Base-by-base conservation (phyloP, 2,888 invertebrate species). In the Ernsta delagoae region DNA sequence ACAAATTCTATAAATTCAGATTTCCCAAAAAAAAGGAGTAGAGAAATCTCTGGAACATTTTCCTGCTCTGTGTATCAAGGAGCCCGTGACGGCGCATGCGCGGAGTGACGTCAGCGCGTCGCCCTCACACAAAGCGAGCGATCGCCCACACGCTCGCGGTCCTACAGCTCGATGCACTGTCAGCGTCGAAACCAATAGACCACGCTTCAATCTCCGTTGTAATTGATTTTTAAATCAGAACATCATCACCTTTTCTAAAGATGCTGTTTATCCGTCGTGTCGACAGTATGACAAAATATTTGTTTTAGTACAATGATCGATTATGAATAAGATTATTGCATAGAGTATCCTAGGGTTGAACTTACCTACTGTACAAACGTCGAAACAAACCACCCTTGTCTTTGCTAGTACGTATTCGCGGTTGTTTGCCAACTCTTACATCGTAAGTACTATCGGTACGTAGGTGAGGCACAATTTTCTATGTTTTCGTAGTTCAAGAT, bases 21-120 rank as follows among this genome's bases (percentile, higher is more conserved):
- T 0, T 16, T 4, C 6, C 7, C 12, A 12, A 48, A 48, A 48
- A 31, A 41, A 60, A 60, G 64, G 65, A 63, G n/a, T 8, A 34
- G 8, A 54, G 48, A 31, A 45, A 39, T 61, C 63, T 90, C 87
- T 90, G 79, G 65, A 65, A 65, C 63, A 34, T 74, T 59, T 9
- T 11, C 70, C 7, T 88, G 75, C 72, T 83, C 92, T 91, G 75
- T 73, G 62, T 73, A 75, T 71, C 74, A 87, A 92, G 90, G 92
- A 92, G 85, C 76, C 70, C 34, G 43, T 53, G 11, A 71, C 41
- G 74, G 85, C 92, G 92, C 92, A 86, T 83, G 91, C 89, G 92
- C 83, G 81, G 79, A 31, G 79, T 92, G 91, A 91, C 92, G 92
- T 92, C 92, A 92, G 82, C 78, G 78, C 82, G 79, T 82, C 82